Conservation (phyloP, 2,113 vertebrate genomes). For the Neodon shergylaensis region DNA sequence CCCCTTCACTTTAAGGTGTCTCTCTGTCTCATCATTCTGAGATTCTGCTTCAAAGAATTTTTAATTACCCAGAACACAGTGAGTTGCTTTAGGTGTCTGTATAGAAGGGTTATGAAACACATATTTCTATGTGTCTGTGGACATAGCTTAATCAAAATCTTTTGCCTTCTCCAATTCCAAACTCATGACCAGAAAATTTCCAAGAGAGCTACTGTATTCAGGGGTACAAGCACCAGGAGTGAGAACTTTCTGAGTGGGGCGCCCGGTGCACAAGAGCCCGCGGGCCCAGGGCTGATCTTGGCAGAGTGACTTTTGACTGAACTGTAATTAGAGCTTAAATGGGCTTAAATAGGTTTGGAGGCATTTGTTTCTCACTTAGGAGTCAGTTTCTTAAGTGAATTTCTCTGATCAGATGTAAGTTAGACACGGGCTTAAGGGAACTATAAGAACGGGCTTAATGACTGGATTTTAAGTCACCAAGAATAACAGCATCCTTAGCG, state of each 20-base stretch:
- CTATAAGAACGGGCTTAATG: background rate
- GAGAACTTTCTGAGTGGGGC: background rate
- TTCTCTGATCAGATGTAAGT: slow-evolving; percentile 52
- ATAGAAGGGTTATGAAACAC: background rate
- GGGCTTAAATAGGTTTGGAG: background rate
- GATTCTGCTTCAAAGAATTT: slow-evolving; percentile 19
- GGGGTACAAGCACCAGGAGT: background rate
- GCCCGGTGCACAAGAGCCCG: background rate
- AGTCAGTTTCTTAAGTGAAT: slow-evolving; percentile 68
- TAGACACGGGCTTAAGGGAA: slow-evolving; percentile 30
- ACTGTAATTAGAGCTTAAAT: slow-evolving; percentile 64
- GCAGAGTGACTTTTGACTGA: slow-evolving; percentile 41
- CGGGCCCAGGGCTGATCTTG: background rate
- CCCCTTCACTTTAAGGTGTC: background rate
- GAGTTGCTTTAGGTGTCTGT: background rate
- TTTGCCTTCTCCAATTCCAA: background rate
- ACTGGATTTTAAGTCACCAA: background rate
- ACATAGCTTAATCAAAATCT: background rate
- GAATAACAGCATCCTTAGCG: background rate
- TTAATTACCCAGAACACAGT: background rate
- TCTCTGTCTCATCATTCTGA: background rate
- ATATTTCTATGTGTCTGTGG: background rate
- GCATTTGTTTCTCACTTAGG: slow-evolving; percentile 70
- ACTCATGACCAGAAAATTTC: slow-evolving; percentile 1
- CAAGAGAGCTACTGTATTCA: background rate